These are phyloP conservation scores for Mustelus asterias DNA, from an alignment of 2,113 vertebrate genomes.

Conservation along the genomic window DNA sequence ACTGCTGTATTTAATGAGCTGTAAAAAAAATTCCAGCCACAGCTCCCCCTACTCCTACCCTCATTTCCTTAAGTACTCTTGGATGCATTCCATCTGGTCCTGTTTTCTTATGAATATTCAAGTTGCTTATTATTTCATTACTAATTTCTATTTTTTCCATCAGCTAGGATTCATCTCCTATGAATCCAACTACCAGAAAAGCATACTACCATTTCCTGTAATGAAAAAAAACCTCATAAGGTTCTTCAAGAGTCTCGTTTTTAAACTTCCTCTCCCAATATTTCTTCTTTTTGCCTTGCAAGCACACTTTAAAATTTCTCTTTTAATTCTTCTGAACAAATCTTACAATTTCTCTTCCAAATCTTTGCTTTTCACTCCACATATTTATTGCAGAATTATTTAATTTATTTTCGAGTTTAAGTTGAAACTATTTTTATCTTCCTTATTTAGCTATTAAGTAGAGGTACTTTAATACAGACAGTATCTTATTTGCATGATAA, in stretches of 20 bases:
- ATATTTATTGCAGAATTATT: background rate
- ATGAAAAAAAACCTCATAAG: background rate
- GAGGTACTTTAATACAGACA: background rate
- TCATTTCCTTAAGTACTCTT: constrained; percentile 38
- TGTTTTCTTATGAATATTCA: constrained; percentile 36
- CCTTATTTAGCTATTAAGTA: background rate
- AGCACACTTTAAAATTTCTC: background rate
- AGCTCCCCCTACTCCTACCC: constrained; percentile 31
- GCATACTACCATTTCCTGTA: background rate
- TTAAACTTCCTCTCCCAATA: background rate
- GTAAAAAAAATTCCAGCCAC: constrained; percentile 33
- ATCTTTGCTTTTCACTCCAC: background rate
- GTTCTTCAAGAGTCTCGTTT: background rate
- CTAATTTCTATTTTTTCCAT: constrained; percentile 33
- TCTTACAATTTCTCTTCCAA: background rate
- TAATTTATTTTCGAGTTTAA: background rate
- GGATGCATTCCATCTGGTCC: constrained; percentile 36
- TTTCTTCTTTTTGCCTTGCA: background rate
- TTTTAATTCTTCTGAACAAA: background rate
- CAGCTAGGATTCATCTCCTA: background rate
- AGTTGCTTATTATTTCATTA: constrained; percentile 19
- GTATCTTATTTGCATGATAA: background rate
- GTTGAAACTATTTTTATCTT: background rate
- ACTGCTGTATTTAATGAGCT: constrained; percentile 33
- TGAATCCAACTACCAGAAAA: background rate